These are phyloP conservation scores for Lissonota sp. DNA, from an alignment of 2,888 invertebrate species.

Conservation along the genomic window DNA sequence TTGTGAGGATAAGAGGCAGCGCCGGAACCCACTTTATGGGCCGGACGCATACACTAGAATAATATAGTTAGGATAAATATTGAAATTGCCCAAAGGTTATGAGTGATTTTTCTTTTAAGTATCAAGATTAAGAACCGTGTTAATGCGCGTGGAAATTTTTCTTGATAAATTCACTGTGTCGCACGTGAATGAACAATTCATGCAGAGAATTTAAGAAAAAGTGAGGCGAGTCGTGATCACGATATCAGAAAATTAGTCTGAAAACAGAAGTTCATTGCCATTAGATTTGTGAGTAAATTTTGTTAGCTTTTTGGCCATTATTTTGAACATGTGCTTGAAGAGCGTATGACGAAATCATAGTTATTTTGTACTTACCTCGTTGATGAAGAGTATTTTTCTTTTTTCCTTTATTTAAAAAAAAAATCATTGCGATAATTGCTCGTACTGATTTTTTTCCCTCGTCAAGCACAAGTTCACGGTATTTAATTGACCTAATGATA, in stretches of 20 bases:
- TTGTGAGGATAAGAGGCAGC: neutral
- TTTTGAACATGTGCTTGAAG: conserved; percentile 16
- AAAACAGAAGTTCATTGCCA: conserved; percentile 7
- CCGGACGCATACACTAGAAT: neutral
- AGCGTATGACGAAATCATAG: conserved; percentile 7
- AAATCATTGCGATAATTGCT: conserved; percentile 19
- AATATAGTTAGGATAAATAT: conserved; percentile 16
- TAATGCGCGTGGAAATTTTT: too few species aligned
- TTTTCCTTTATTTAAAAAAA: neutral
- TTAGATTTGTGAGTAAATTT: neutral
- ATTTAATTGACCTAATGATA: conserved; percentile 1
- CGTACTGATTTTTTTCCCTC: conserved; percentile 25
- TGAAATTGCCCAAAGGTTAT: neutral
- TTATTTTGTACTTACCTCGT: neutral
- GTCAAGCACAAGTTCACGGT: conserved; percentile 14
- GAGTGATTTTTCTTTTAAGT: neutral
- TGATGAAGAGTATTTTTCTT: neutral
- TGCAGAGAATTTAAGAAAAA: neutral
- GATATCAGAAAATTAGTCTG: neutral
- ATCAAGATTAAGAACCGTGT: neutral
- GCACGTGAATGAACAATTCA: neutral
- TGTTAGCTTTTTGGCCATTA: neutral
- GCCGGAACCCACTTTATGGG: neutral
- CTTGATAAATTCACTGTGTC: too few species aligned
- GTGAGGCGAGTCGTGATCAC: neutral